Evolutionary conservation across 2,888 invertebrate genomes (phyloP).

Genomic region (Linyphia triangularis): DNA sequence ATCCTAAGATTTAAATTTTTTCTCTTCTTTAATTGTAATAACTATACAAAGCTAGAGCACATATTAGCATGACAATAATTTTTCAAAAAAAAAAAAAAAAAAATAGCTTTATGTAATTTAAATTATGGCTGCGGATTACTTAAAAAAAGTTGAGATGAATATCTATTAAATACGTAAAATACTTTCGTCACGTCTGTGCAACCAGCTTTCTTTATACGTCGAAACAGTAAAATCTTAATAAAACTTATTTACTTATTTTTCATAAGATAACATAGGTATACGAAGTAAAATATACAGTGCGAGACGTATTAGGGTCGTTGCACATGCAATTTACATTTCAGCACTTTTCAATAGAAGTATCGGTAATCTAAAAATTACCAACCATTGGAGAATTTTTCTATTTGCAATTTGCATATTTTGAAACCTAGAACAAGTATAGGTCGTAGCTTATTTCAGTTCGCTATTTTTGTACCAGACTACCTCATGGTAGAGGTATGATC

Average conservation of each 20-base stretch:
- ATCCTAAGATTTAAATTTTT: too few species aligned
- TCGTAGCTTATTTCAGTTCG: conserved; percentile 55
- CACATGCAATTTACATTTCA: conserved; percentile 59
- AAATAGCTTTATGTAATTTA: too few species aligned
- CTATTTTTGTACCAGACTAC: conserved; percentile 54
- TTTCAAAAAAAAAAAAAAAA: too few species aligned
- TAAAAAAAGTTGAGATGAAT: too few species aligned
- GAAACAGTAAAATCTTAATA: background rate
- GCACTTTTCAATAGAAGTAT: conserved; percentile 55
- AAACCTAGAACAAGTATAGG: conserved; percentile 49
- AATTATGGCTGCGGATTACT: too few species aligned
- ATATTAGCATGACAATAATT: too few species aligned
- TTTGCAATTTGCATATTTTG: conserved; percentile 56
- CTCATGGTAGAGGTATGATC: conserved; percentile 28
- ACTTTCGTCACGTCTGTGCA: conserved; percentile 57
- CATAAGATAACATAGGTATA: conserved; percentile 15
- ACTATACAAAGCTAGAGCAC: too few species aligned
- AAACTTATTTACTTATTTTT: conserved; percentile 11
- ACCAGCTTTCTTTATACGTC: conserved; percentile 26
- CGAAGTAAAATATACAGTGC: conserved; percentile 13
- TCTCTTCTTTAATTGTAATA: too few species aligned
- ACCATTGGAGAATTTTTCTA: conserved; percentile 38
- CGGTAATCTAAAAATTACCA: conserved; percentile 9
- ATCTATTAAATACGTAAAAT: too few species aligned
- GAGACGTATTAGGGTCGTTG: conserved; percentile 42